Base-by-base conservation (phyloP, 2,113 vertebrate species). In the Pungitius pungitius region DNA sequence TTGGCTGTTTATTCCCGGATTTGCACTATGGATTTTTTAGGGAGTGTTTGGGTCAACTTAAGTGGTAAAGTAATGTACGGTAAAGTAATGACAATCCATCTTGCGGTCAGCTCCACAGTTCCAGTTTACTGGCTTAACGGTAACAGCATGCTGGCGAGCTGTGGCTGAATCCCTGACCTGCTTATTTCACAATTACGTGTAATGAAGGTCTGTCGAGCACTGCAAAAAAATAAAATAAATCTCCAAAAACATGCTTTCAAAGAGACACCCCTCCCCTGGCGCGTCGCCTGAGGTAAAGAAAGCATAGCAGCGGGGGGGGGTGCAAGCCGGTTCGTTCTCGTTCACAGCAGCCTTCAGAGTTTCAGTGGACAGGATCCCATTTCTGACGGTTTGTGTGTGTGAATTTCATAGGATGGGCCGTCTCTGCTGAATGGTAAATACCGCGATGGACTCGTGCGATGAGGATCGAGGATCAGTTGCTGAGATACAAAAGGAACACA, bases 291-390 rank as follows among this genome's bases (percentile, higher is more conserved):
- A 66, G 75, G 78, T 75, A 73, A 77, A 51, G 52, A 76, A 78
- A 84, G 73, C 71, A 55, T 8, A 74, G 76, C 78, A 77, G 73
- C 66, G 60, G 79, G 66, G 73, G 60, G 79, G 66, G 73, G 71
- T 47, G 56, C 69, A 84, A 82, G 65, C 49, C 26, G 47, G 49
- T 76, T 74, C 59, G 54, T 75, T 85, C 73, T 43, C 71, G 76
- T 68, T 86, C 77, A 82, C 58, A 57, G 75, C 65, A 69, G 37
- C 45, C 49, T 57, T 40, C 9, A 59, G 18, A 42, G 9, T 59
- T 65, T 52, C 75, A 71, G 33, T 58, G 54, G 74, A 75, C 51
- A 47, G 20, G 2, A 59, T 45, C 27, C 7, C 14, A 26, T 62
- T 82, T 78, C 33, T 69, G 14, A 75, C 47, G 74, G 56, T 75